Conservation (phyloP, 2,797 vertebrate genomes). For the Oceanodroma leucorhoa region DNA sequence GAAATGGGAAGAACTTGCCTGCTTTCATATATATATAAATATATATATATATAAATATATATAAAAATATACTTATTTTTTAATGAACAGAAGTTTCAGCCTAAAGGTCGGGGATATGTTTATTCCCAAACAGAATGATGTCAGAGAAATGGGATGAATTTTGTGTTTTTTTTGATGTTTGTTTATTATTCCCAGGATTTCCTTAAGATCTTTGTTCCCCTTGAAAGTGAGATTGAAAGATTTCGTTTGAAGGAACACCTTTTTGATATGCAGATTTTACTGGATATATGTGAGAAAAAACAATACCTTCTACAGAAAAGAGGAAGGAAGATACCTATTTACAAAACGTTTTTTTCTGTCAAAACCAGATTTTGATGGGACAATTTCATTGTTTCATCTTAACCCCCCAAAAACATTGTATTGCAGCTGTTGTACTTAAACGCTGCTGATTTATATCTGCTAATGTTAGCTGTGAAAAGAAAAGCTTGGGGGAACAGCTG, state of each 20-base stretch:
- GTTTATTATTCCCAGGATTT: not conserved
- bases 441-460: not conserved
- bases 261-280: not conserved
- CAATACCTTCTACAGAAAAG: not conserved
- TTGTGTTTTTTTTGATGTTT: not conserved
- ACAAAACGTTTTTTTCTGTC: not conserved
- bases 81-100: not conserved
- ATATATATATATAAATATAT: no score
- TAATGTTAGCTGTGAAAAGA: not conserved
- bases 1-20: not conserved
- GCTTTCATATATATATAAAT: not conserved
- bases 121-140: not conserved
- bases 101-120: not conserved
- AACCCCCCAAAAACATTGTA: not conserved
- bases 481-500: not conserved
- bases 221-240: not conserved
- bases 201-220: not conserved
- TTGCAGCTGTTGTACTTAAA: not conserved
- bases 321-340: not conserved
- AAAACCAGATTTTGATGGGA: not conserved
- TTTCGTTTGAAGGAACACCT: not conserved
- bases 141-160: not conserved
- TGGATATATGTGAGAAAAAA: not conserved
- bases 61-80: not conserved
- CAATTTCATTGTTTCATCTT: not conserved